A percentile compares a stretch with the other conserved stretches of the same genome.
Conservation (phyloP, 2,113 vertebrate genomes). For the Parus major region DNA sequence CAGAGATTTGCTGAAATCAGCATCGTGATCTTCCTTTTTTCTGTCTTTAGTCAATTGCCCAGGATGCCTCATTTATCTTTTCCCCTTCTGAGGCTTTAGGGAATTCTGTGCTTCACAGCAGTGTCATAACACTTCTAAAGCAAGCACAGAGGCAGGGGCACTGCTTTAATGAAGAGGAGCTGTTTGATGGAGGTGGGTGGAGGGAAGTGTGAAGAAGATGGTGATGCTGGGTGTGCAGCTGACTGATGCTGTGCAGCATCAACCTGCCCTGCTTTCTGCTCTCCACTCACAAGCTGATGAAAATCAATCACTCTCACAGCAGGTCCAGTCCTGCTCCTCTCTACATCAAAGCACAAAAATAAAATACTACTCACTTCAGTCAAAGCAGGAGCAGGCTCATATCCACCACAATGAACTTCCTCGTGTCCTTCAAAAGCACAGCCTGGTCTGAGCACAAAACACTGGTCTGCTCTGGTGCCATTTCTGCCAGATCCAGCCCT, state of each 20-base stretch:
- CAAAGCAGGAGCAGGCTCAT: not conserved
- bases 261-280: constrained; percentile 22
- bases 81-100: constrained; percentile 10
- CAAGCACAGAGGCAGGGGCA: constrained; percentile 13
- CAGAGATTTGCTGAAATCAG: constrained; percentile 41
- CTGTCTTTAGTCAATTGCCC: constrained; percentile 17
- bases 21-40: constrained; percentile 27
- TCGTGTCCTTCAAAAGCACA: not conserved
- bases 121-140: constrained; percentile 57
- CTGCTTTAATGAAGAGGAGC: constrained; percentile 46
- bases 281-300: not conserved
- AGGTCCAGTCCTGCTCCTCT: constrained; percentile 31
- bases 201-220: constrained; percentile 17
- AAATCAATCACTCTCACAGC: constrained; percentile 52
- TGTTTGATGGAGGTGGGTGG: constrained; percentile 28
- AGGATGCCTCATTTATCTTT: constrained; percentile 39
- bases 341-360: constrained; percentile 39
- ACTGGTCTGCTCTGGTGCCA: not conserved
- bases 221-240: constrained; percentile 7
- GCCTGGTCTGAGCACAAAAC: constrained; percentile 10
- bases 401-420: constrained; percentile 14
- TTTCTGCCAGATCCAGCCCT: not conserved
- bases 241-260: constrained; percentile 12
- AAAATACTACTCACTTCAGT: constrained; percentile 17
- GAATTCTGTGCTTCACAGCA: constrained; percentile 47